A percentile compares a stretch with the other conserved stretches of the same genome.
Evolutionary conservation across 2,888 invertebrate species (phyloP).

Genomic region (Volucella bombylans): DNA sequence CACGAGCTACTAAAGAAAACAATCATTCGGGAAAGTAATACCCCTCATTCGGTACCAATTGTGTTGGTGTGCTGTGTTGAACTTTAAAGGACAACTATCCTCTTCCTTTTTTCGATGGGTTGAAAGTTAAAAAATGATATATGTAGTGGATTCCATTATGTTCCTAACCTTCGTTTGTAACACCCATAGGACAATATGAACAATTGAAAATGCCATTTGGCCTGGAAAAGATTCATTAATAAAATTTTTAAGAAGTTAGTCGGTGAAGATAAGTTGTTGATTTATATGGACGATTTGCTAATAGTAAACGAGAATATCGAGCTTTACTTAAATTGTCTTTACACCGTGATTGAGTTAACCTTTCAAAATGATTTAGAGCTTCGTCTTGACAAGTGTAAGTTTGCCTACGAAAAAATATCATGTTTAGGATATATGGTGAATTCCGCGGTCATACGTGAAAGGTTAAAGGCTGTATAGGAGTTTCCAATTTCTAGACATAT

Average conservation of each 20-base stretch:
- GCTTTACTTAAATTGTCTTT: conserved; percentile 16
- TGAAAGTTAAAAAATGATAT: conserved; percentile 51
- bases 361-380: conserved; percentile 12
- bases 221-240: conserved; percentile 7
- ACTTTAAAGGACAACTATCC: conserved; percentile 58
- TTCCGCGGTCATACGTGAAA: conserved; percentile 8
- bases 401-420: conserved; percentile 60
- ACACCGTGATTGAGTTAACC: conserved; percentile 12
- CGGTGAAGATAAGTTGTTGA: conserved; percentile 27
- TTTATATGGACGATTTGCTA: conserved; percentile 53
- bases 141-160: too few species aligned
- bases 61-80: conserved; percentile 36
- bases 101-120: too few species aligned
- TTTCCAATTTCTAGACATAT: conserved; percentile 66
- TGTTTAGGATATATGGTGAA: conserved; percentile 41
- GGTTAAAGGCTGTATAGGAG: conserved; percentile 65
- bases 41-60: too few species aligned
- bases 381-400: conserved; percentile 61
- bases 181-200: too few species aligned
- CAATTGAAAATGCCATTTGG: not conserved
- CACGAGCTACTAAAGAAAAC: too few species aligned
- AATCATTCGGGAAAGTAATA: too few species aligned
- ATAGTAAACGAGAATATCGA: conserved; percentile 24
- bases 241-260: conserved; percentile 56
- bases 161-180: too few species aligned